phyloP scores from a whole-genome alignment of 2,113 vertebrate species.

The Syngnathus scovelli region DNA sequence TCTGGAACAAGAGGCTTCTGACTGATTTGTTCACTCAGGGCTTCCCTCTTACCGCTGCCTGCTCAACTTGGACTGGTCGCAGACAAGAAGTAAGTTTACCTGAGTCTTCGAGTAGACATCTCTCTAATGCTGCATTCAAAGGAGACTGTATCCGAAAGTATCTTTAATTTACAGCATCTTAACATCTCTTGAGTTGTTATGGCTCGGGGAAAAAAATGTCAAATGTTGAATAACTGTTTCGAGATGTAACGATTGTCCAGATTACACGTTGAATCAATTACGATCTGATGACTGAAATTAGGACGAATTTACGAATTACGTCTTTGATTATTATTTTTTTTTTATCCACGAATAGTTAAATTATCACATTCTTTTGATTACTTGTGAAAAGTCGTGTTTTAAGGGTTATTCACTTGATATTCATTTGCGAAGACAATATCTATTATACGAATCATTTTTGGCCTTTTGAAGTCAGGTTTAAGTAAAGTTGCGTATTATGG shows the following conservation, averaged over 20 bases:
- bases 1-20: constrained; percentile 15
- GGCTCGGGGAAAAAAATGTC: background rate
- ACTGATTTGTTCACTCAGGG: background rate
- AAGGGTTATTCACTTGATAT: background rate
- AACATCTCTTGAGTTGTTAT: background rate
- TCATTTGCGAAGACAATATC: background rate
- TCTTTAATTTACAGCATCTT: background rate
- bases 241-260: background rate
- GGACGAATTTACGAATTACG: background rate
- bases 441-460: background rate
- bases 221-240: background rate
- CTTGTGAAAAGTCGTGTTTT: background rate
- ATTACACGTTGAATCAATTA: too few relatives aligned
- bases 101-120: background rate
- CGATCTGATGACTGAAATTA: background rate
- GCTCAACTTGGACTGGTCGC: background rate
- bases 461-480: too few relatives aligned
- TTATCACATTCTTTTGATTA: background rate
- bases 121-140: background rate
- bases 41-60: constrained; percentile 9
- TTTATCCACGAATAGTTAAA: background rate
- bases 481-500: background rate
- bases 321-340: background rate
- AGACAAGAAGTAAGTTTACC: constrained; percentile 34
- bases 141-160: background rate